Conservation (phyloP, 2,113 vertebrate genomes). For the Marcusenius ussheri region DNA sequence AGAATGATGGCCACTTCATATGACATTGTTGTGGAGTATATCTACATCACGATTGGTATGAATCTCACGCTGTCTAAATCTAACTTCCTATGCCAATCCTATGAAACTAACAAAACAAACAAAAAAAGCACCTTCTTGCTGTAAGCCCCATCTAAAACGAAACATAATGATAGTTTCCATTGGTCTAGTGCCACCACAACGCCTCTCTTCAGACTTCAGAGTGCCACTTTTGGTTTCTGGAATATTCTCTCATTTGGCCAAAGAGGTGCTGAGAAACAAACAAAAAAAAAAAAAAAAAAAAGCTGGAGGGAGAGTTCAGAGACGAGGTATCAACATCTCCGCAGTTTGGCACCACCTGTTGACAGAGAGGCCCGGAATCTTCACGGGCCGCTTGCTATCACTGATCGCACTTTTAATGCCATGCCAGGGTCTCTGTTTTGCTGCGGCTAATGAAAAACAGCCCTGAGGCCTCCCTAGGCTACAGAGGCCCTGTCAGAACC, state of each 20-base stretch:
- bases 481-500: conserved; percentile 47
- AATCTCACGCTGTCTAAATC: background rate
- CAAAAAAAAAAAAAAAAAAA: background rate
- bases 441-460: conserved; percentile 28
- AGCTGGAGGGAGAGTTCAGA: background rate
- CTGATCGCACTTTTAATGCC: conserved; percentile 11
- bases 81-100: background rate
- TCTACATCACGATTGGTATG: background rate
- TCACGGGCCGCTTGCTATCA: conserved; percentile 41
- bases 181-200: background rate
- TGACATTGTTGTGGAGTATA: background rate
- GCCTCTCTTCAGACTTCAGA: background rate
- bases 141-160: background rate
- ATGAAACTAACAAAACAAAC: background rate
- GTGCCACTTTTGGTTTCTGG: background rate
- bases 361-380: background rate
- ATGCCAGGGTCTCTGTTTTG: conserved; percentile 7
- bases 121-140: background rate
- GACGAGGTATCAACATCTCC: background rate
- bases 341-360: background rate
- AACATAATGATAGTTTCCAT: background rate
- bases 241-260: background rate
- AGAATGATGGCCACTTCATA: background rate
- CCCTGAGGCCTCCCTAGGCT: conserved; percentile 23
- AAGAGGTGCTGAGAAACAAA: background rate